Percentiles rank a stretch among this genome's conserved stretches.
Evolutionary conservation across 23 tunicate genomes (phyloP).

Genomic region (Ascidia mentula): DNA sequence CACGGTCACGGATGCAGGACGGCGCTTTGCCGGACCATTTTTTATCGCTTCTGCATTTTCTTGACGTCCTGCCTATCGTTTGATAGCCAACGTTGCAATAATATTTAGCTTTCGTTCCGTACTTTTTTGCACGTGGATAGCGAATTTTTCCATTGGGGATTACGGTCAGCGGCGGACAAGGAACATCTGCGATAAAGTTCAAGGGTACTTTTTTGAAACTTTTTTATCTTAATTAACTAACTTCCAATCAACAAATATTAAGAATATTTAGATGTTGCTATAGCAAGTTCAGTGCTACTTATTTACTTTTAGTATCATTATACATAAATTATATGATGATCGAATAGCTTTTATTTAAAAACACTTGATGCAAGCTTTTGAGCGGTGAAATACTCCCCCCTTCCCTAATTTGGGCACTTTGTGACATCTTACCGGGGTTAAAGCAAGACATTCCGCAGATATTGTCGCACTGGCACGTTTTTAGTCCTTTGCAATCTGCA

Average conservation of each 20-base stretch:
- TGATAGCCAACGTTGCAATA: not conserved
- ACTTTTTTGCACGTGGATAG: not conserved
- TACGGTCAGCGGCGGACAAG: not conserved
- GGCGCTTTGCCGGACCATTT: not conserved
- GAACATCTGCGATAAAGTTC: not conserved
- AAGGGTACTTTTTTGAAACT: not conserved
- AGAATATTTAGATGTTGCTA: no score
- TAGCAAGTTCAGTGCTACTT: no score
- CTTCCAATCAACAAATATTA: no score
- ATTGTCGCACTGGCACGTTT: not conserved
- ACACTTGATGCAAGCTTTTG: no score
- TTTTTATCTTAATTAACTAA: not conserved
- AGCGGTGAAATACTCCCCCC: no score
- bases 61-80: not conserved
- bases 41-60: not conserved
- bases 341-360: no score
- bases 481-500: not conserved
- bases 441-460: constrained; percentile 7
- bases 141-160: not conserved
- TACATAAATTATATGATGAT: no score
- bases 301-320: no score
- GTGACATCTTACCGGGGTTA: not conserved
- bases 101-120: not conserved
- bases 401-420: no score
- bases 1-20: not conserved